Percentiles rank a stretch among this genome's conserved stretches.
These are phyloP conservation scores for Nemotelus pantherinus DNA, from an alignment of 2,888 invertebrate genomes.

Conservation along the genomic window DNA sequence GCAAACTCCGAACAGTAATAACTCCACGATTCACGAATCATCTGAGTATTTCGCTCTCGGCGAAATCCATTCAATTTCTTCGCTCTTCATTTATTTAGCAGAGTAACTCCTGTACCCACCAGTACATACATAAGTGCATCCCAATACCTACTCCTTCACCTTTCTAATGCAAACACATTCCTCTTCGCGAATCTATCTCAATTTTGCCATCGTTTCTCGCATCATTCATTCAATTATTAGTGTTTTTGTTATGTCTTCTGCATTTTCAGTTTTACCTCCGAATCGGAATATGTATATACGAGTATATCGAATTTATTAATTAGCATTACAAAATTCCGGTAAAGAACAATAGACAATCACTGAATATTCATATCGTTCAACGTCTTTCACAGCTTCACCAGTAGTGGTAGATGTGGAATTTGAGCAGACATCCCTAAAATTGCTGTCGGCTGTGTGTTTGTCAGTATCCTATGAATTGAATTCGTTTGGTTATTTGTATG, in stretches of 20 bases:
- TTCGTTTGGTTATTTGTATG: not conserved
- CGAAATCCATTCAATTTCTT: no score
- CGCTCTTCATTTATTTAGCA: no score
- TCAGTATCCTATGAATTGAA: constrained; percentile 20
- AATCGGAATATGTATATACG: constrained; percentile 11
- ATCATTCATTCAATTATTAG: not conserved
- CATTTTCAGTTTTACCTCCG: constrained; percentile 18
- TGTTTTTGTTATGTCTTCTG: constrained; percentile 17
- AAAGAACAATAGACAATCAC: constrained; percentile 36
- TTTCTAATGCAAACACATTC: no score
- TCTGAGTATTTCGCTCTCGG: no score
- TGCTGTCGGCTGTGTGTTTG: constrained; percentile 8
- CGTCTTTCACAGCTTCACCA: not conserved
- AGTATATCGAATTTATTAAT: constrained; percentile 41
- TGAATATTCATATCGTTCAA: constrained; percentile 19
- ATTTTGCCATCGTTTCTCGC: not conserved
- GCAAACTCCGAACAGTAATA: no score
- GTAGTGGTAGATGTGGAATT: not conserved
- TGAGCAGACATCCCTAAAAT: not conserved
- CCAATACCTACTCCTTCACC: no score
- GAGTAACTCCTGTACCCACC: no score
- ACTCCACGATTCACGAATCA: no score
- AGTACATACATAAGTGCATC: no score
- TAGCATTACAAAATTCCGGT: constrained; percentile 39
- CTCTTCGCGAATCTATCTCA: not conserved